These are phyloP conservation scores for Strongylocentrotus purpuratus DNA, from an alignment of 35 echinoderm and acorn worm genomes.

Conservation along the genomic window DNA sequence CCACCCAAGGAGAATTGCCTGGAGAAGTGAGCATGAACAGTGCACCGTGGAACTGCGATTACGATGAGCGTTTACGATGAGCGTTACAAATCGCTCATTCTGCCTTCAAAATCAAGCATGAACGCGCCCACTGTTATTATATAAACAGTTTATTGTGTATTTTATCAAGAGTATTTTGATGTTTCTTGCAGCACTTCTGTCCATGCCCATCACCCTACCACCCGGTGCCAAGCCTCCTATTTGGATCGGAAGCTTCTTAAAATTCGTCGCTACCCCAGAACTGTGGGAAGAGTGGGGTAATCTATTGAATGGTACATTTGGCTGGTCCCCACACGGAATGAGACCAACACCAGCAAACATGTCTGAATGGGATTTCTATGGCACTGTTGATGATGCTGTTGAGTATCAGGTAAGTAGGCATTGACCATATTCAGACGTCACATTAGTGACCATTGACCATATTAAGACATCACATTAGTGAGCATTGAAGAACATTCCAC, in stretches of 20 bases:
- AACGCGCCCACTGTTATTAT: too few species aligned
- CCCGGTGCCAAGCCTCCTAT: constrained; percentile 66
- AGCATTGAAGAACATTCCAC: neutral
- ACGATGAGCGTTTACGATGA: too few species aligned
- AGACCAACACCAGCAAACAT: constrained; percentile 82
- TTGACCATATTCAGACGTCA: neutral
- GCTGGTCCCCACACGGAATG: constrained; percentile 73
- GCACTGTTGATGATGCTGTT: constrained; percentile 63
- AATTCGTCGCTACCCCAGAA: constrained; percentile 71
- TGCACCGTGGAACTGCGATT: too few species aligned
- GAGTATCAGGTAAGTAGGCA: constrained; percentile 72
- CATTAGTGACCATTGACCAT: neutral
- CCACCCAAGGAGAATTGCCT: too few species aligned
- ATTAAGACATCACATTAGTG: neutral
- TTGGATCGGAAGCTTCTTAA: constrained; percentile 90
- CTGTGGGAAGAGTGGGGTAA: constrained; percentile 75
- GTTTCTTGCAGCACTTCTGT: neutral
- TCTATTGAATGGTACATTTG: constrained; percentile 93
- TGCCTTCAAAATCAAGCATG: too few species aligned
- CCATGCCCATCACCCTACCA: constrained; percentile 63
- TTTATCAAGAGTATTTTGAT: neutral
- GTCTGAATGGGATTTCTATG: constrained; percentile 93
- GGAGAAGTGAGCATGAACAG: too few species aligned
- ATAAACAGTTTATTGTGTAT: neutral
- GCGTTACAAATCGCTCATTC: too few species aligned